phyloP scores from a whole-genome alignment of 2,797 vertebrate genomes.

The Siniperca obscura region DNA sequence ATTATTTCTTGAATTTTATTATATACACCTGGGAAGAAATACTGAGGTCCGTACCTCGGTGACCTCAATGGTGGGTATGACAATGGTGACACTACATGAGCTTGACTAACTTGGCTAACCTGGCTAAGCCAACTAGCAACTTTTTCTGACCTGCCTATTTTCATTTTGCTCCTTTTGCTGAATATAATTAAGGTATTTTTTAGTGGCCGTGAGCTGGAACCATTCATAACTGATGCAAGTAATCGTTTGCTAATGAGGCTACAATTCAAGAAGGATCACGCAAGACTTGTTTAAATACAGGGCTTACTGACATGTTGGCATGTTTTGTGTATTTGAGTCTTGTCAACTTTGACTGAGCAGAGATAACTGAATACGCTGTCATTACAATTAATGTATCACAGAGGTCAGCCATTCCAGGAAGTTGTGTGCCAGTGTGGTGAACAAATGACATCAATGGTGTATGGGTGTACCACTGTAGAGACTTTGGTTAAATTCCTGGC shows the following conservation, averaged over 20 bases:
- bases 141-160: not conserved
- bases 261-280: conserved; percentile 18
- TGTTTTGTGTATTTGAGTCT: not conserved
- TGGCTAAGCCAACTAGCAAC: no score
- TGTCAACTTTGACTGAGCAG: not conserved
- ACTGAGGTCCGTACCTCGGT: no score
- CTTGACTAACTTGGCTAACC: no score
- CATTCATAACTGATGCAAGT: conserved; percentile 5
- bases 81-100: no score
- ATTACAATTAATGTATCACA: not conserved
- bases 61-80: no score
- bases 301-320: conserved; percentile 2
- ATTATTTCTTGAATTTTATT: no score
- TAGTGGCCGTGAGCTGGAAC: not conserved
- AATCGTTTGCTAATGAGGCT: conserved; percentile 31
- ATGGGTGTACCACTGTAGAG: not conserved
- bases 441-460: not conserved
- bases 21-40: no score
- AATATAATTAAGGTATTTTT: not conserved
- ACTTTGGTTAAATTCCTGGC: not conserved
- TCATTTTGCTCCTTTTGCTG: not conserved
- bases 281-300: conserved; percentile 23
- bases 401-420: not conserved
- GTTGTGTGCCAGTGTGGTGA: not conserved
- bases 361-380: conserved; percentile 10